phyloP scores from a whole-genome alignment of 2,888 invertebrate species.

The Physocephala rufipes region DNA sequence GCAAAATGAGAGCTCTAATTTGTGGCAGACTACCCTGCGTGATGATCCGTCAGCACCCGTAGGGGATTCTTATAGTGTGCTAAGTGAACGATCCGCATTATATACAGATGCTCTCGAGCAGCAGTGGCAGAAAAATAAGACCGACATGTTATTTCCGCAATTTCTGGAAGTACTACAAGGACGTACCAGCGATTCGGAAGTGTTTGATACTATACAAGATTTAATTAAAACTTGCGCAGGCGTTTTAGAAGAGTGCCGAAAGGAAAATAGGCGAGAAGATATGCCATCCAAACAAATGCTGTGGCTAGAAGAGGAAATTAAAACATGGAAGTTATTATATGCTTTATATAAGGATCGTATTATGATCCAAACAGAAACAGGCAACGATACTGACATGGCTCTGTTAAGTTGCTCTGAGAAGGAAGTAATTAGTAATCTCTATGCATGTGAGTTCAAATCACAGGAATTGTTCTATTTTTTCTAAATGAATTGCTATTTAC shows the following conservation, averaged over 20 bases:
- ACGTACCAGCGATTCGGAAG: slow-evolving; percentile 56
- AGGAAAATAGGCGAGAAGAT: slow-evolving; percentile 47
- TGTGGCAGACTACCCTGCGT: slow-evolving; percentile 41
- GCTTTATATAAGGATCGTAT: slow-evolving; percentile 85
- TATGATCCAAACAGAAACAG: slow-evolving; percentile 57
- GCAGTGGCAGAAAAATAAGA: slow-evolving; percentile 50
- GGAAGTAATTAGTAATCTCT: slow-evolving; percentile 65
- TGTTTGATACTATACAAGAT: slow-evolving; percentile 58
- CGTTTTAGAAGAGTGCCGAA: slow-evolving; percentile 55
- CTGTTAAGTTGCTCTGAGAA: slow-evolving; percentile 68
- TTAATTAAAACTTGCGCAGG: slow-evolving; percentile 55
- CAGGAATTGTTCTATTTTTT: background rate
- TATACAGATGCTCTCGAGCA: slow-evolving; percentile 38
- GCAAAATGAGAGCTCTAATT: slow-evolving; percentile 39
- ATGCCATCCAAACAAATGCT: slow-evolving; percentile 50
- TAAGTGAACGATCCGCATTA: slow-evolving; percentile 42
- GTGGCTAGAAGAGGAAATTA: slow-evolving; percentile 83
- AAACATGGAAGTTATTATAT: slow-evolving; percentile 87
- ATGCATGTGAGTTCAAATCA: slow-evolving; percentile 58
- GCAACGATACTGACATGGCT: slow-evolving; percentile 62
- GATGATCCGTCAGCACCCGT: slow-evolving; percentile 1
- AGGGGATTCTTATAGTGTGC: slow-evolving; percentile 44
- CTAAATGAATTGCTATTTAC: background rate
- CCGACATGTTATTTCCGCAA: slow-evolving; percentile 58
- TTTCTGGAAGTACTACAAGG: slow-evolving; percentile 63